These are phyloP conservation scores for Antheraea yamamai DNA, from an alignment of 2,888 invertebrate genomes.

Conservation along the genomic window DNA sequence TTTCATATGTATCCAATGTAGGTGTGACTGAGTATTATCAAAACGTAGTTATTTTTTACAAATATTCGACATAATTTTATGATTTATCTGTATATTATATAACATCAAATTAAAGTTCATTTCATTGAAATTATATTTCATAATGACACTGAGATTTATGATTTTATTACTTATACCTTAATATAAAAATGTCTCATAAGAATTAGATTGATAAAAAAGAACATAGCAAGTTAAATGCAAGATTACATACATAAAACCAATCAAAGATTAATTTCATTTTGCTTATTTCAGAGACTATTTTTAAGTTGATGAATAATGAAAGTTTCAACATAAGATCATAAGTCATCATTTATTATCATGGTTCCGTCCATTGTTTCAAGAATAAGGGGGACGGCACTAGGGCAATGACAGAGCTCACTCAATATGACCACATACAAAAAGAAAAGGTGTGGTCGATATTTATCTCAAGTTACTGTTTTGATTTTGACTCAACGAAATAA, in stretches of 20 bases:
- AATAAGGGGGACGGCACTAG: constrained; percentile 50
- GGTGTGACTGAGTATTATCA: too few species aligned
- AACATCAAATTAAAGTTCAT: background rate
- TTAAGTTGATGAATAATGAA: background rate
- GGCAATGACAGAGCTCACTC: constrained; percentile 71
- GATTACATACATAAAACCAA: background rate
- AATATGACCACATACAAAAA: constrained; percentile 50
- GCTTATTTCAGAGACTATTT: background rate
- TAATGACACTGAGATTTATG: background rate
- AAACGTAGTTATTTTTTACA: too few species aligned
- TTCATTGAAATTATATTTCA: background rate
- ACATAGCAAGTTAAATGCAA: background rate
- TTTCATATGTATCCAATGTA: too few species aligned
- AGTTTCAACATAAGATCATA: background rate
- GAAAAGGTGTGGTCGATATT: constrained; percentile 42
- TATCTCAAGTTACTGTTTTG: background rate
- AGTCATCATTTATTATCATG: constrained; percentile 50
- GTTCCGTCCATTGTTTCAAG: constrained; percentile 69
- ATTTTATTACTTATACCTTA: background rate
- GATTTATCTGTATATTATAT: background rate
- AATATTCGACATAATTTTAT: too few species aligned
- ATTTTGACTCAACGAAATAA: background rate
- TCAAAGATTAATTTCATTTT: background rate
- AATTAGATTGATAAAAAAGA: background rate
- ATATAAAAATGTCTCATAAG: background rate